Conservation (phyloP, 1,140 invertebrate genomes). For the Meloidogyne floridensis region DNA sequence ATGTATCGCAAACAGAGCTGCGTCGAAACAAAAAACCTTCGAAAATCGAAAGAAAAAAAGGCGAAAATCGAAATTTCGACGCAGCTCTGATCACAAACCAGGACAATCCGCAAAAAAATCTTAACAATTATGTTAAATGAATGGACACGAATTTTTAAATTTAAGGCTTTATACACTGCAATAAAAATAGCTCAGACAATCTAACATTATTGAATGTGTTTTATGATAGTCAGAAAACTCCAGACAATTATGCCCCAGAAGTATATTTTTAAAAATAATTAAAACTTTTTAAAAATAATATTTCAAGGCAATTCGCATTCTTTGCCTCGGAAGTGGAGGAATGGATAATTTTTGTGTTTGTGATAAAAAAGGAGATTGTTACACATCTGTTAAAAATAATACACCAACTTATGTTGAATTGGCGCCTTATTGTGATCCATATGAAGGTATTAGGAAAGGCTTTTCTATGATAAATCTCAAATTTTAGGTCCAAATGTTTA, state of each 20-base stretch:
- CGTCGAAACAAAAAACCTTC: no score
- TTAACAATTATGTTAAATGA: no score
- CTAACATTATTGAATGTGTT: slow-evolving; percentile 2
- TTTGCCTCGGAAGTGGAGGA: background rate
- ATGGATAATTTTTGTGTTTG: slow-evolving; percentile 5
- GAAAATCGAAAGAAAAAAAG: no score
- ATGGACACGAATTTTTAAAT: no score
- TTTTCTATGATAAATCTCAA: background rate
- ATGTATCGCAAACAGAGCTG: no score
- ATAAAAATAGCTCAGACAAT: background rate
- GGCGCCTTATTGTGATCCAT: slow-evolving; percentile 20
- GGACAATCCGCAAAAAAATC: no score
- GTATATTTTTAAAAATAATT: background rate
- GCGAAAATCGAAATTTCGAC: no score
- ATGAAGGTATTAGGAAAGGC: background rate
- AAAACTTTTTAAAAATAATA: background rate
- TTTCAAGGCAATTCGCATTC: slow-evolving; percentile 10
- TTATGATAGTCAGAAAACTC: slow-evolving; percentile 17
- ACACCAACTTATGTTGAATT: slow-evolving; percentile 17
- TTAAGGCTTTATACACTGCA: slow-evolving; percentile 4
- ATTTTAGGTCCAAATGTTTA: background rate
- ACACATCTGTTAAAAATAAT: background rate
- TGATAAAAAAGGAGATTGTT: background rate
- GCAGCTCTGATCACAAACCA: no score
- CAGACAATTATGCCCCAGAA: slow-evolving; percentile 11